Evolutionary conservation across 2,888 invertebrate genomes (phyloP), one percentile per base, ranked within the genome.

Genomic region (Lampropteryx suffumata): DNA sequence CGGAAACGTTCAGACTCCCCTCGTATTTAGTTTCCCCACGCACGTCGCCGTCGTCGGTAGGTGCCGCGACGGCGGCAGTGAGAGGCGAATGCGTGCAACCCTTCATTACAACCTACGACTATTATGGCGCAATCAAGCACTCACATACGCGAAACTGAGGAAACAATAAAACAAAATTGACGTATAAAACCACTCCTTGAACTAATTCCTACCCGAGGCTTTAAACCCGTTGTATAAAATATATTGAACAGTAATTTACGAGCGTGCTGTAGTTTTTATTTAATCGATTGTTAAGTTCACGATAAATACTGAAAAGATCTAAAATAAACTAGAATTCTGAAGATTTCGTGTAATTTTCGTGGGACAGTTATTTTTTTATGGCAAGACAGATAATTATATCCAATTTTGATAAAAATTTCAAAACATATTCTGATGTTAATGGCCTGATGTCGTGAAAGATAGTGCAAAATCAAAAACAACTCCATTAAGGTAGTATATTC

Each of bases 141-240:
- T 84, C 83, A 86, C 84, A 86, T 85, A 85, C 85, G 86, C 79
- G 78, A 84, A 84, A 82, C 84, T 81, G 76, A 83, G 84, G 87
- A 84, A 84, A 86, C 82, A 82, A 84, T 84, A 83, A 84, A 86
- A 84, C 81, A 80, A 81, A 84, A 85, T 84, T 82, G 84, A 84
- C 79, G 84, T 81, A 84, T 81, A 81, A 84, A 84, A 82, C 82
- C 79, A 80, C 81, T 82, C 79, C 79, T 80, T 80, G 76, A 68
- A 81, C 80, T 79, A 79, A 82, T 82, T 81, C 72, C 74, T 63
- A 67, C 50, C 65, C 65, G 65, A 65, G 65, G 69, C 76, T 69
- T 71, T 67, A 68, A 68, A 69, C 32, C 71, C 65, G 76, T 71
- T 73, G 73, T 76, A 77, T 77, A 74, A 78, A 79, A 75, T 73